A percentile compares a stretch with the other conserved stretches of the same genome.
These are phyloP conservation scores for Spatulosminthurus flaviceps DNA, from an alignment of 2,888 invertebrate genomes.

Conservation along the genomic window DNA sequence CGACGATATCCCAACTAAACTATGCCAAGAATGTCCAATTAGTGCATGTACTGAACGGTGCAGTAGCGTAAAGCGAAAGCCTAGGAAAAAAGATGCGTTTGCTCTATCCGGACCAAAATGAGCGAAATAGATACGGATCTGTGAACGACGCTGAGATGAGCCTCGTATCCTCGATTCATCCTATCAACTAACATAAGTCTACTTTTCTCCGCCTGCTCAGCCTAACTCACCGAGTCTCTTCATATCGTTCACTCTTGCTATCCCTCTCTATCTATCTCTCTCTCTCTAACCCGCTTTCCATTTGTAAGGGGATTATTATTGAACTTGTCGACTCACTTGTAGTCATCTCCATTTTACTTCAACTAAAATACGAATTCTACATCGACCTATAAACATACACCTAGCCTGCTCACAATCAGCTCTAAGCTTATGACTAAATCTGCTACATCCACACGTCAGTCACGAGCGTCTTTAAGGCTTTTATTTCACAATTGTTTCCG, in stretches of 20 bases:
- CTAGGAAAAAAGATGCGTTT: constrained; percentile 51
- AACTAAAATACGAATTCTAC: constrained; percentile 14
- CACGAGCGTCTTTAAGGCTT: not conserved
- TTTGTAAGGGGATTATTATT: constrained; percentile 58
- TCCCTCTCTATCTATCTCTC: too few relatives aligned
- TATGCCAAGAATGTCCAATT: constrained; percentile 98
- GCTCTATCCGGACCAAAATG: constrained; percentile 53
- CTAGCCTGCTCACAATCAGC: constrained; percentile 1
- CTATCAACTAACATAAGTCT: constrained; percentile 38
- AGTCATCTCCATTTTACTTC: constrained; percentile 51
- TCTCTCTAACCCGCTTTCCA: constrained; percentile 37
- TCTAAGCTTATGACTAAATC: constrained; percentile 14
- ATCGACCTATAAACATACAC: constrained; percentile 21
- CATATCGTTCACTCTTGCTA: constrained; percentile 41
- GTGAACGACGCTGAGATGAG: constrained; percentile 64
- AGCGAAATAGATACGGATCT: constrained; percentile 57
- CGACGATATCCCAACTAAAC: constrained; percentile 70
- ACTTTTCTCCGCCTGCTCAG: constrained; percentile 35
- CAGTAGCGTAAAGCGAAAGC: constrained; percentile 65
- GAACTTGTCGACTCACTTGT: constrained; percentile 58
- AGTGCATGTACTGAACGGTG: constrained; percentile 76
- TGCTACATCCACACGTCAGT: constrained; percentile 19
- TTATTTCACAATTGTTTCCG: not conserved
- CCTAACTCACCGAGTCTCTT: constrained; percentile 48
- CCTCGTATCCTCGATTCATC: constrained; percentile 63